Conservation (phyloP, 2,113 vertebrate genomes). For the Cynopterus brachyotis region DNA sequence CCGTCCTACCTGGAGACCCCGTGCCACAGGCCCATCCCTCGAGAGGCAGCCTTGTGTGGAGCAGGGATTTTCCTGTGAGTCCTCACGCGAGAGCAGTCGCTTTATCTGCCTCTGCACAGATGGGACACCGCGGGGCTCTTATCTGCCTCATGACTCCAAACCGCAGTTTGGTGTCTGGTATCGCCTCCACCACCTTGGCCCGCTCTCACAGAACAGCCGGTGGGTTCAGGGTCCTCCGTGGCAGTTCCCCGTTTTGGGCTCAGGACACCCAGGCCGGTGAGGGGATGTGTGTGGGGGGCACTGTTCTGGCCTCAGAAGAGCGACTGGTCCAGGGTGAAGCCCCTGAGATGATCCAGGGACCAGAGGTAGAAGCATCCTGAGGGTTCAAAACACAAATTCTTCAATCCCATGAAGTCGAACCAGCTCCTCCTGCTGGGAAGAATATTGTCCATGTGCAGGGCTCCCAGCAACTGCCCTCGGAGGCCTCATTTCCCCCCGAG, state of each 20-base stretch:
- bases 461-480: not conserved
- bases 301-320: not conserved
- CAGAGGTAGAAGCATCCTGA: too few species aligned
- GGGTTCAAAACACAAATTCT: not conserved
- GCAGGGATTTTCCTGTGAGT: not conserved
- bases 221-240: not conserved
- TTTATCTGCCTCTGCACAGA: not conserved
- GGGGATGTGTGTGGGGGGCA: not conserved
- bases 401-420: too few species aligned
- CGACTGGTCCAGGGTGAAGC: not conserved
- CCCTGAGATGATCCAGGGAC: not conserved
- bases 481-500: fast-evolving
- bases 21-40: not conserved
- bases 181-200: not conserved
- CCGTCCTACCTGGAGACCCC: fast-evolving
- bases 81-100: not conserved
- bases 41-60: fast-evolving
- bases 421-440: not conserved
- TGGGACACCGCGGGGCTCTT: fast-evolving
- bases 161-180: not conserved
- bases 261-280: fast-evolving
- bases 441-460: fast-evolving
- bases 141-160: not conserved
- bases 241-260: not conserved
- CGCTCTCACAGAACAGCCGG: not conserved